These are phyloP conservation scores for Battus philenor DNA, from an alignment of 1,140 invertebrate genomes.

Conservation along the genomic window DNA sequence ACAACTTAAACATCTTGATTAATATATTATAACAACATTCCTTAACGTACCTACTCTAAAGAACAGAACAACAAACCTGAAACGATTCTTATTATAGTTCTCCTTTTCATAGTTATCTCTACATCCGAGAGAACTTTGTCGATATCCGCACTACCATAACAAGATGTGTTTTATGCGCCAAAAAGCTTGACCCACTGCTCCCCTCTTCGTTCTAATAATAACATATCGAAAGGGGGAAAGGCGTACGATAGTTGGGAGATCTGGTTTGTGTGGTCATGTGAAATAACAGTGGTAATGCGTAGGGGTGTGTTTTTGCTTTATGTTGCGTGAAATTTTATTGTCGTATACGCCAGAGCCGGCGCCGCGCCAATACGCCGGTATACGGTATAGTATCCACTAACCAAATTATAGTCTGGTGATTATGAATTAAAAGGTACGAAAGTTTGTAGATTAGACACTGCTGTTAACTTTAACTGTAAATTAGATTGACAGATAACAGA, in stretches of 20 bases:
- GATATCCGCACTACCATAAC: constrained; percentile 59
- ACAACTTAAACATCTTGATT: not conserved
- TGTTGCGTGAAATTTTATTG: constrained; percentile 72
- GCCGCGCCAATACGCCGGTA: constrained; percentile 30
- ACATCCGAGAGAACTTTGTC: constrained; percentile 54
- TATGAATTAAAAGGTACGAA: constrained; percentile 11
- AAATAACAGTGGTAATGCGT: constrained; percentile 51
- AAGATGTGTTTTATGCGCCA: constrained; percentile 61
- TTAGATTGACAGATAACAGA: not conserved
- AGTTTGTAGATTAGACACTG: not conserved
- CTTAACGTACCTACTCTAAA: not conserved
- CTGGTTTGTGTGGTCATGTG: constrained; percentile 42
- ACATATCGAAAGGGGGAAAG: constrained; percentile 13
- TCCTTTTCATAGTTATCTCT: constrained; percentile 56
- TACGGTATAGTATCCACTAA: constrained; percentile 1
- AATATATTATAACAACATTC: no score
- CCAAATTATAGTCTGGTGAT: constrained; percentile 14
- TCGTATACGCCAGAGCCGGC: constrained; percentile 41
- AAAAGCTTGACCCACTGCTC: constrained; percentile 24
- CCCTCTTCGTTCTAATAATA: not conserved
- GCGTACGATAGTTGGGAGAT: constrained; percentile 28
- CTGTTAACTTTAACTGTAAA: constrained; percentile 10
- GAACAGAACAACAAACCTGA: constrained; percentile 41
- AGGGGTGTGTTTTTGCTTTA: constrained; percentile 71
- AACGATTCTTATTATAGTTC: constrained; percentile 51